These are phyloP conservation scores for Drosophila anceps DNA, from an alignment of 2,888 invertebrate genomes.

Conservation along the genomic window DNA sequence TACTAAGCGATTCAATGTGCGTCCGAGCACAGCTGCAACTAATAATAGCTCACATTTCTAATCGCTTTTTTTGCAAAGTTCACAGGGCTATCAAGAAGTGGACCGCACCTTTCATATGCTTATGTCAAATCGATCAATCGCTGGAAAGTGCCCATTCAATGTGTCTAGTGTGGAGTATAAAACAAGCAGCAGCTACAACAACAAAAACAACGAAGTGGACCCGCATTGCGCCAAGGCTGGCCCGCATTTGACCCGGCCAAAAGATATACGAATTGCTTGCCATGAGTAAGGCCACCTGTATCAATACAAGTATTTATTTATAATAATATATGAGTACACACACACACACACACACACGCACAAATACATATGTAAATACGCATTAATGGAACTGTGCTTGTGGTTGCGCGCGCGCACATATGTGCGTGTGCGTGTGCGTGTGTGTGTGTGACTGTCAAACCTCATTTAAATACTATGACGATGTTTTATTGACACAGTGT, in stretches of 20 bases:
- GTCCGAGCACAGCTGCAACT: background rate
- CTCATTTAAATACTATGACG: constrained; percentile 82
- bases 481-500: constrained; percentile 79
- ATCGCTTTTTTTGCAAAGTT: constrained; percentile 34
- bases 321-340: constrained; percentile 27
- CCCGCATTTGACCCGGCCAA: constrained; percentile 64
- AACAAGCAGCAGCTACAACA: constrained; percentile 38
- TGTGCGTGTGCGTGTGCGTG: constrained; percentile 11
- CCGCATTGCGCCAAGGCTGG: constrained; percentile 70
- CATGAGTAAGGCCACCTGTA: constrained; percentile 67
- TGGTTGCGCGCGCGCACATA: background rate
- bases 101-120: constrained; percentile 25
- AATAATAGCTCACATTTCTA: constrained; percentile 8
- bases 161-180: constrained; percentile 41
- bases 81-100: constrained; percentile 20
- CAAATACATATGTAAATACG: constrained; percentile 10
- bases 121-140: constrained; percentile 41
- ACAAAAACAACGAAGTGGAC: constrained; percentile 17
- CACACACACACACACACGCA: background rate
- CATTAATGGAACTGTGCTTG: constrained; percentile 3
- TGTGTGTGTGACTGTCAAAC: constrained; percentile 70
- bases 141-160: constrained; percentile 32
- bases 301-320: constrained; percentile 59
- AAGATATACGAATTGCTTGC: constrained; percentile 44
- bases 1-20: background rate